Percentiles rank a stretch among this genome's conserved stretches.
These are phyloP conservation scores for Balaenoptera acutorostrata DNA, from an alignment of 2,113 vertebrate genomes.

Conservation along the genomic window DNA sequence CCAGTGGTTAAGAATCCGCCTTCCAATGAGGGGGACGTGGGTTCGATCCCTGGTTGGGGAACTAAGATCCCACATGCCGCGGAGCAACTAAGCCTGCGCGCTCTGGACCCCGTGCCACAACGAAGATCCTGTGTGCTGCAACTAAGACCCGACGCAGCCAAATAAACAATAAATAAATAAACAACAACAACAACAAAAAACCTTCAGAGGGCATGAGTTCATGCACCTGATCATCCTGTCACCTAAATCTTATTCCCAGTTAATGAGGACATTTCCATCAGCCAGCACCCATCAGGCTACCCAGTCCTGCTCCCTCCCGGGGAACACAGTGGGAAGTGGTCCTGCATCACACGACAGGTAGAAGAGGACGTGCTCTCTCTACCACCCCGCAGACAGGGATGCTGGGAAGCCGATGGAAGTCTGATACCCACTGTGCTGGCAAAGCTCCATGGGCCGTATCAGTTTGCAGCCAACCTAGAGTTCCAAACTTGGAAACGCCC, in stretches of 20 bases:
- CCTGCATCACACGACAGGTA: not conserved
- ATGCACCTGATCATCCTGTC: too few species aligned
- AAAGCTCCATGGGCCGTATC: fast-evolving
- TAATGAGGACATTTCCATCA: not conserved
- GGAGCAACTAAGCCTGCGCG: too few species aligned
- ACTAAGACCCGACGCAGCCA: too few species aligned
- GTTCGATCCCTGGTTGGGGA: too few species aligned
- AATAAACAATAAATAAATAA: too few species aligned
- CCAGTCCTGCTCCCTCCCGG: fast-evolving
- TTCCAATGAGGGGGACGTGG: too few species aligned
- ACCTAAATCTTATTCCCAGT: not conserved
- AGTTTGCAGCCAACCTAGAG: not conserved
- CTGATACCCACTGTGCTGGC: fast-evolving
- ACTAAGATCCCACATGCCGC: too few species aligned
- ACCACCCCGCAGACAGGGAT: fast-evolving
- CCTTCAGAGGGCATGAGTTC: not conserved
- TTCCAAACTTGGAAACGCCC: not conserved
- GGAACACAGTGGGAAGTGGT: not conserved
- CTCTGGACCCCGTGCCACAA: too few species aligned
- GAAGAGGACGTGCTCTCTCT: not conserved
- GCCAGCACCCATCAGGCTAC: not conserved
- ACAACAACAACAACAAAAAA: too few species aligned
- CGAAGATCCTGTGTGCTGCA: too few species aligned
- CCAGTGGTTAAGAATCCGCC: too few species aligned
- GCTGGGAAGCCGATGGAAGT: not conserved